Percentiles rank a stretch among this genome's conserved stretches.
These are phyloP conservation scores for Arvicanthis niloticus DNA, from an alignment of 2,113 vertebrate species.

Conservation along the genomic window DNA sequence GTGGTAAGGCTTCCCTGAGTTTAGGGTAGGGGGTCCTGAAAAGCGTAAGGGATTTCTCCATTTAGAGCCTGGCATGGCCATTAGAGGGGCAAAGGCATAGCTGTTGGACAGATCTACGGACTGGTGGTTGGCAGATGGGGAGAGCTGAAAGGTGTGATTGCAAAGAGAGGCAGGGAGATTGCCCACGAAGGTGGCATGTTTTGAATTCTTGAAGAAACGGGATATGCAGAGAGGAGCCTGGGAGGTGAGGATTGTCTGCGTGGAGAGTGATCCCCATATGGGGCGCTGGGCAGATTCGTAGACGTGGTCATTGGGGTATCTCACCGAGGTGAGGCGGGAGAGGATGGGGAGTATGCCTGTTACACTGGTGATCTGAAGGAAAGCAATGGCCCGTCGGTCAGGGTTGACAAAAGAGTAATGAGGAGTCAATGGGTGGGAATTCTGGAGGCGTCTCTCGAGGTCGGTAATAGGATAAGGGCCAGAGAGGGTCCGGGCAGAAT, in stretches of 20 bases:
- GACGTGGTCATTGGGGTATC: not conserved
- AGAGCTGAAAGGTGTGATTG: not conserved
- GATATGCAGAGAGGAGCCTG: conserved; percentile 12
- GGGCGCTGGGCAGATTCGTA: not conserved
- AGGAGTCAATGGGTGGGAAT: not conserved
- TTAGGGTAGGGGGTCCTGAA: not conserved
- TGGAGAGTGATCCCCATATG: not conserved
- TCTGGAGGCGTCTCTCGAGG: not conserved
- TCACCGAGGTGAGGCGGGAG: not conserved
- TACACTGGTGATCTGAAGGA: not conserved
- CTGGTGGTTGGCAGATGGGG: not conserved
- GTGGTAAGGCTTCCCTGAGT: not conserved
- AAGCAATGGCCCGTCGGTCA: not conserved
- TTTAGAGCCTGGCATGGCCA: not conserved
- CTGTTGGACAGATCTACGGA: not conserved
- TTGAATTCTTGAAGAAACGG: not conserved
- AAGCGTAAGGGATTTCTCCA: not conserved
- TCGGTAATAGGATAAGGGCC: not conserved
- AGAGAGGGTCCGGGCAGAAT: not conserved
- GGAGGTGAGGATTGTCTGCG: not conserved
- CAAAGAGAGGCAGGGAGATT: not conserved
- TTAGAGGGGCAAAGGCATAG: not conserved
- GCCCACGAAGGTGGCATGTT: not conserved
- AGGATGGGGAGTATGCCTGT: not conserved
- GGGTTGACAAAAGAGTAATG: not conserved